Evolutionary conservation across 2,797 vertebrate genomes (phyloP), one percentile per base, ranked within the genome.

Genomic region (Cephalopachus bancanus): DNA sequence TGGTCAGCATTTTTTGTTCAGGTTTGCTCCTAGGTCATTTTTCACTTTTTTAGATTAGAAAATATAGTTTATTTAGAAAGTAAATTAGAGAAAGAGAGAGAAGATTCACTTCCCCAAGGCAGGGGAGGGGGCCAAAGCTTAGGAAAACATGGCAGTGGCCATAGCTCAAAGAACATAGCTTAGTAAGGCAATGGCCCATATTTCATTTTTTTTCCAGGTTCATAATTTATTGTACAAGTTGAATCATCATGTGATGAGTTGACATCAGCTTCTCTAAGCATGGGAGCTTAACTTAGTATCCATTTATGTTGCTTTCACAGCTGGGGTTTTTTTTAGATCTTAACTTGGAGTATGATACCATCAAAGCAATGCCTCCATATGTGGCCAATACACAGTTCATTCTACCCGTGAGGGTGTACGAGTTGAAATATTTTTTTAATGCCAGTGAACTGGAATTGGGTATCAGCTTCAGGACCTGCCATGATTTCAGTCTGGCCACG

Each of bases 1-100:
- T 94, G 17, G 17, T 86, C 55, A 62, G 72, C 6, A 71, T 33
- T 92, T 95, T 94, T 85, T 20, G 59, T 89, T 92, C 44, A 90
- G 19, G 3, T 90, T 87, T 89, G 84, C 64, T 90, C 20, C 24
- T 64, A 88, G 20, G 37, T 80, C 53, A 84, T 95, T 94, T 96
- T 92, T 87, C 44, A 44, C 6, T 44, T 44, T 44, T 44, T 44
- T 44, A 44, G 44, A 44, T 44, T 44, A 44, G 4, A 44, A 44
- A 44, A 44, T 44, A 44, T 44, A 44, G 44, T 44, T 44, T 44
- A 44, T 44, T 44, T 44, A 44, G 44, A 44, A 44, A 44, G 44
- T 44, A 44, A 44, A 44, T 44, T 44, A 44, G 44, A 44, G 44
- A 44, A 44, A 44, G 44, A 44, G 44, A 44, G 44, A 44, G 44